Conservation (phyloP, 2,113 vertebrate species). For the Brachypteracias leptosomus region DNA sequence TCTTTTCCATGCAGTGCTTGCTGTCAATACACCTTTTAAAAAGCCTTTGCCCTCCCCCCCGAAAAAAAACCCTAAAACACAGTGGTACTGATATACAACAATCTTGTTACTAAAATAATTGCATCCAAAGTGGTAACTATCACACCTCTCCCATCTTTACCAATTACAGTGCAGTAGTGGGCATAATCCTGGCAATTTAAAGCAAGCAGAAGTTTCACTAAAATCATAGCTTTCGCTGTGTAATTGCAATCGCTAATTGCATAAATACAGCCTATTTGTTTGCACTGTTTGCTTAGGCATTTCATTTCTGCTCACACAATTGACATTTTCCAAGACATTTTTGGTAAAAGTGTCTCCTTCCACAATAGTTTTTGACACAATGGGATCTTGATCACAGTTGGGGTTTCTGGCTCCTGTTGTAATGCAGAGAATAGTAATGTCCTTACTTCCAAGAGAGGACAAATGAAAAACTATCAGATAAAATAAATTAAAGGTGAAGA, state of each 20-base stretch:
- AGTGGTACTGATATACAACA: background rate
- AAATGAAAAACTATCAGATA: constrained; percentile 20
- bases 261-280: background rate
- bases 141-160: background rate
- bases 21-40: background rate
- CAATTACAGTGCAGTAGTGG: background rate
- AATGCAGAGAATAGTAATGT: background rate
- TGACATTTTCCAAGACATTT: background rate
- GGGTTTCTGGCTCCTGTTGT: background rate
- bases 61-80: background rate
- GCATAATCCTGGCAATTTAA: background rate
- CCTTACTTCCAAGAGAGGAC: background rate
- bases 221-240: background rate
- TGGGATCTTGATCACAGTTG: background rate
- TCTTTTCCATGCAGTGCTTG: background rate
- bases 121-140: background rate
- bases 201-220: background rate
- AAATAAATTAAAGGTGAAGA: constrained; percentile 8
- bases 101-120: background rate
- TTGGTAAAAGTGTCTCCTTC: background rate
- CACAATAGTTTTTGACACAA: background rate
- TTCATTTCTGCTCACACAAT: background rate
- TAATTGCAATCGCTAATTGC: background rate
- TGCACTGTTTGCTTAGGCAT: background rate
- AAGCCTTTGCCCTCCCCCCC: background rate